Evolutionary conservation across 2,888 invertebrate species (phyloP).

Genomic region (Tetragnatha montana): DNA sequence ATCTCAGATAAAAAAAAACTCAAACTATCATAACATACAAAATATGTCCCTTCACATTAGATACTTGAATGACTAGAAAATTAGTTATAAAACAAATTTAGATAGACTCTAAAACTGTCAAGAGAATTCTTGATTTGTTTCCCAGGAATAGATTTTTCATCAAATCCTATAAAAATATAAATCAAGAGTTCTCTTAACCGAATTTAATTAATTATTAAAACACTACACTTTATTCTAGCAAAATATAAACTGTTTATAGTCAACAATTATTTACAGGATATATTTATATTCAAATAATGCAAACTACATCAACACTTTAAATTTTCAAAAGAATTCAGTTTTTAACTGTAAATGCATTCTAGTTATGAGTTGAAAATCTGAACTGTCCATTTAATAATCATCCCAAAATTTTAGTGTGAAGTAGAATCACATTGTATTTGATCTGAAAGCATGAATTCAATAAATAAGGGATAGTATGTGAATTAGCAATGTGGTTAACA

Average conservation of each 20-base stretch:
- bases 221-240: slow-evolving; percentile 53
- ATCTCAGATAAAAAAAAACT: neutral
- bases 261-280: slow-evolving; percentile 68
- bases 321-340: slow-evolving; percentile 35
- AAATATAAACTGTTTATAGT: slow-evolving; percentile 69
- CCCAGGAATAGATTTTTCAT: neutral
- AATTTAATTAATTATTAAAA: slow-evolving; percentile 36
- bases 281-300: slow-evolving; percentile 16
- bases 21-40: neutral
- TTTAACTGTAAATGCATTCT: slow-evolving; percentile 32
- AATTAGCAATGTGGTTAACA: slow-evolving; percentile 16
- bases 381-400: neutral
- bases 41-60: slow-evolving; percentile 32
- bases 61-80: neutral
- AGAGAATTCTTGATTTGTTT: slow-evolving; percentile 10
- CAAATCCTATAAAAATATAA: neutral
- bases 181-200: slow-evolving; percentile 8
- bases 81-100: slow-evolving; percentile 3
- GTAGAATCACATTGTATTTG: neutral
- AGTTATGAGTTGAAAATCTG: neutral
- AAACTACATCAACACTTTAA: neutral
- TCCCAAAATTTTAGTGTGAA: slow-evolving; percentile 5
- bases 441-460: slow-evolving; percentile 6
- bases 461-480: slow-evolving; percentile 10
- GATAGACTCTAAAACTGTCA: neutral